These are phyloP conservation scores for Neoseiulus cucumeris DNA, from an alignment of 1,140 invertebrate species.

Conservation along the genomic window DNA sequence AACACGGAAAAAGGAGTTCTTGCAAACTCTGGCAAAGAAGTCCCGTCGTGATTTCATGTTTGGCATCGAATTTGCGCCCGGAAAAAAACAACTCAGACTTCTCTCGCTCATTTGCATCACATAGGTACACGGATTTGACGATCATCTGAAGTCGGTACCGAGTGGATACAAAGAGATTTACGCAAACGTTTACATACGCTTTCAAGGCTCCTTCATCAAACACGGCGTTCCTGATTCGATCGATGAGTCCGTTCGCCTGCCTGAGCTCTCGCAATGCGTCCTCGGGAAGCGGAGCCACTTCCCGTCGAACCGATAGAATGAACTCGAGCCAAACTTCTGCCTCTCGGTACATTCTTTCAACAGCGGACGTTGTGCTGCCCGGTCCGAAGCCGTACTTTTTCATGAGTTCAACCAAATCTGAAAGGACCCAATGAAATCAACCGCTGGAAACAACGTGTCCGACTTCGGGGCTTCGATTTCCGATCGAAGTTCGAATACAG, in stretches of 20 bases:
- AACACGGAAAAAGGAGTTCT: too few relatives aligned
- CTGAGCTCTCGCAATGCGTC: not conserved
- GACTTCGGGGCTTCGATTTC: too few relatives aligned
- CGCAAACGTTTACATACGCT: not conserved
- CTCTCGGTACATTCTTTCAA: not conserved
- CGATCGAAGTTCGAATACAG: too few relatives aligned
- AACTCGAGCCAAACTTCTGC: not conserved
- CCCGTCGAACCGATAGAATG: not conserved
- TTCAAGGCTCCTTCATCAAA: not conserved
- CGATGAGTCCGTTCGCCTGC: not conserved
- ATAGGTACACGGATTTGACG: too few relatives aligned
- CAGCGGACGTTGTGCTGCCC: not conserved
- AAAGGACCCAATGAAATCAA: too few relatives aligned
- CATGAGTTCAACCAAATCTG: not conserved
- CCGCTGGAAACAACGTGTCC: too few relatives aligned
- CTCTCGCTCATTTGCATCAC: too few relatives aligned
- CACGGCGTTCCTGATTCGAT: not conserved
- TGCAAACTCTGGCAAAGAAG: too few relatives aligned
- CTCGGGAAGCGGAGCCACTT: not conserved
- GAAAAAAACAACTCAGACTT: too few relatives aligned
- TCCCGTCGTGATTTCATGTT: too few relatives aligned
- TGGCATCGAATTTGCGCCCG: too few relatives aligned
- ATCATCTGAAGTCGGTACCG: too few relatives aligned
- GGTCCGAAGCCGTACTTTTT: conserved; percentile 3
- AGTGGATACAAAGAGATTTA: not conserved